These are phyloP conservation scores for Augochlora pura DNA, from an alignment of 1,140 invertebrate species.

Conservation along the genomic window DNA sequence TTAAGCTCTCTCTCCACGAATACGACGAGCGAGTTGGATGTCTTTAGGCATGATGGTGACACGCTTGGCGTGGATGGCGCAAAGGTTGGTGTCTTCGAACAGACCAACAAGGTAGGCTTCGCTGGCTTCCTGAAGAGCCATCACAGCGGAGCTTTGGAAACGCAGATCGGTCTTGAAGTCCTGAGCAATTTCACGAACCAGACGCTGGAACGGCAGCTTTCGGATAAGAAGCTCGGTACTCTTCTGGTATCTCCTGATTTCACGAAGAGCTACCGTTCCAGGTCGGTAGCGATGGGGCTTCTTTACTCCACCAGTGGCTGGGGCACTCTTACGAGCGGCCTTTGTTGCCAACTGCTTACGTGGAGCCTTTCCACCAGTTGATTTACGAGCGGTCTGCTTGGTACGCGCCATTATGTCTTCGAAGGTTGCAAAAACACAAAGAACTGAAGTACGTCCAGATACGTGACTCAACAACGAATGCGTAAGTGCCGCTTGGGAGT, in stretches of 20 bases:
- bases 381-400: conserved; percentile 69
- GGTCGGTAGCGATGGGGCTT: conserved; percentile 75
- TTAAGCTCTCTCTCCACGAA: too few species aligned
- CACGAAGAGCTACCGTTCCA: conserved; percentile 48
- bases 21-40: too few species aligned
- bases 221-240: conserved; percentile 46
- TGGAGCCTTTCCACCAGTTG: conserved; percentile 42
- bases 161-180: conserved; percentile 54
- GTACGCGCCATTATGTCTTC: conserved; percentile 31
- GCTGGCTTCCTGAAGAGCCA: conserved; percentile 55
- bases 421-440: too few species aligned
- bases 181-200: conserved; percentile 55
- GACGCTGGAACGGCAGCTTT: conserved; percentile 50
- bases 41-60: conserved; percentile 59
- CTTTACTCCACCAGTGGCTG: conserved; percentile 80
- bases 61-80: conserved; percentile 53
- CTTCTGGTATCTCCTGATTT: conserved; percentile 44
- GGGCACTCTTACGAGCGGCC: conserved; percentile 77
- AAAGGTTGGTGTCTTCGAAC: conserved; percentile 57
- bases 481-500: neutral
- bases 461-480: too few species aligned
- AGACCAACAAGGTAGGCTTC: conserved; percentile 54
- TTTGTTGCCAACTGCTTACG: conserved; percentile 81
- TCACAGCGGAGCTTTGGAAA: conserved; percentile 52
- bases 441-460: too few species aligned